Conservation (phyloP, 2,797 vertebrate genomes). For the Hypotaenidia philippensis region DNA sequence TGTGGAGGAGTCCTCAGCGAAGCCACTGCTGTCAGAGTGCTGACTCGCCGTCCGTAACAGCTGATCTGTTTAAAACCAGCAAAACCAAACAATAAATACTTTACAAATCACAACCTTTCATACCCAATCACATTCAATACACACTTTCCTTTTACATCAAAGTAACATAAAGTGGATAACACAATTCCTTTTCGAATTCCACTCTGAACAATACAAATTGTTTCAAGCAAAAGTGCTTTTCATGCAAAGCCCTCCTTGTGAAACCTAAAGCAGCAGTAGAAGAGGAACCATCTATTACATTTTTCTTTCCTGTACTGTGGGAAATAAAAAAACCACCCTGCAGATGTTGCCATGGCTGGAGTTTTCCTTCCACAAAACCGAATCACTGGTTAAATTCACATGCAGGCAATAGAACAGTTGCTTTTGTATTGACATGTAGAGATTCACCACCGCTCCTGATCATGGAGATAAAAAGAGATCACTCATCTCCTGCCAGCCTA, state of each 20-base stretch:
- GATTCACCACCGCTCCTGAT: background rate
- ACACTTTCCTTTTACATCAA: background rate
- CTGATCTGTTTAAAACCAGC: constrained; percentile 81
- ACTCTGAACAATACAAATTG: background rate
- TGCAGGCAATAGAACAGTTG: background rate
- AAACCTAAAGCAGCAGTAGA: background rate
- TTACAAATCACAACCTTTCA: background rate
- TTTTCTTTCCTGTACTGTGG: background rate
- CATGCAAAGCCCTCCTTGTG: background rate
- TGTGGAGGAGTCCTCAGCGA: constrained; percentile 91
- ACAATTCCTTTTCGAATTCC: background rate
- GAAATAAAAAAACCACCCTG: background rate
- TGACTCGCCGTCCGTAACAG: constrained; percentile 91
- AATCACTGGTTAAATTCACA: background rate
- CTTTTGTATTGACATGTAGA: background rate
- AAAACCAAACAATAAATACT: background rate
- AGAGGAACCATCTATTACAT: background rate
- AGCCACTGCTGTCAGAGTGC: constrained; percentile 98
- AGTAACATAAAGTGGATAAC: background rate
- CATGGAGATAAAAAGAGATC: background rate
- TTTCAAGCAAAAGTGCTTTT: background rate
- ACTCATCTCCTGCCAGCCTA: background rate
- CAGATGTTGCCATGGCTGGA: background rate
- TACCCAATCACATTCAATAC: background rate
- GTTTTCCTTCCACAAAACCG: background rate